Evolutionary conservation across 2,888 invertebrate genomes (phyloP), one percentile per base, ranked within the genome.

Genomic region (Tromatobia lineatoria): DNA sequence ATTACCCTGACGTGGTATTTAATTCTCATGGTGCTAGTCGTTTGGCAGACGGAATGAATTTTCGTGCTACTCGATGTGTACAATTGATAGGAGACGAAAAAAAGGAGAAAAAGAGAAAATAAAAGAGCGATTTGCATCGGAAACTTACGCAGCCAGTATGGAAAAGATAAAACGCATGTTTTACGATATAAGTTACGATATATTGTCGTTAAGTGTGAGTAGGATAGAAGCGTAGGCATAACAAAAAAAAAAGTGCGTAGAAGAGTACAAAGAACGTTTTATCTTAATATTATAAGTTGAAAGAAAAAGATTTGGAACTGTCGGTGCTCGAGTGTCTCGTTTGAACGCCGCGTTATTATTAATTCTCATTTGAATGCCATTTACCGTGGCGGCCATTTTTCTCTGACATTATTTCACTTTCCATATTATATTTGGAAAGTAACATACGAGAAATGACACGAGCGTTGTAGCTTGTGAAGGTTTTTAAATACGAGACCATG

Each of bases 251-350:
- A 38, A 90, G 89, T 91, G 92, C 88, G 90, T 92, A 92, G 91
- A 91, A 92, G 88, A 93, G 93, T 93, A 93, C 92, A 93, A 93
- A 93, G 90, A 86, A 84, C 87, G 85, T 90, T 89, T 79, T 85
- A 78, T 82, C 79, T 75, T 74, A 67, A 78, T 74, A 52, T 57
- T 73, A 42, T 81, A 85, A 83, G 80, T 83, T 81, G 18, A 85
- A 70, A 67, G 59, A 59, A 82, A 80, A 79, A 85, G 67, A 82
- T 66, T 83, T 85, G 78, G 75, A 80, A 74, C 77, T 77, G 66
- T 85, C 85, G 88, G 86, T 87, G 86, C 87, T 87, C 34, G 86
- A 82, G 61, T 85, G 88, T 85, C 80, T 80, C 82, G 66, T 84
- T 74, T 78, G 81, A 64, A 76, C 71, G 70, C 82, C 75, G 74